Evolutionary conservation across 2,797 vertebrate genomes (phyloP), one percentile per base, ranked within the genome.

Genomic region (Brotula barbata): DNA sequence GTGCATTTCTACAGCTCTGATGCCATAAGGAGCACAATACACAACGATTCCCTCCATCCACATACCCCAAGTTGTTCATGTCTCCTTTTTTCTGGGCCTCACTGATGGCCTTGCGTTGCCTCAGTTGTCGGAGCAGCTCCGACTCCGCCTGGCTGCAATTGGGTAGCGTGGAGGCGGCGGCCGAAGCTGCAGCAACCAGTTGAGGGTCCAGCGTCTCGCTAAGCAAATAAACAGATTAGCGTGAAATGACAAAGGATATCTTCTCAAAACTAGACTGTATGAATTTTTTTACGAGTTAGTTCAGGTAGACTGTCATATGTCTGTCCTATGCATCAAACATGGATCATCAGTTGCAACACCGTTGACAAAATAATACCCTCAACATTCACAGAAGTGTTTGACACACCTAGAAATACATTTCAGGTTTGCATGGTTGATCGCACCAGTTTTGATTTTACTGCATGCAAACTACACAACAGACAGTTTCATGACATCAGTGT

Each of bases 51-150:
- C 28, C 28, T 21, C 39, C 23, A 54, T n/a, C 21, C 2, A 82
- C 91, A 66, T 49, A 98, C 96, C 93, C 90, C 15, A 98, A 71
- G 53, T 84, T 76, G 43, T 67, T 31, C 3, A 37, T 13, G 0
- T 79, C 75, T 1, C 78, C 88, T 19, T 71, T 92, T 60, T 69
- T 93, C 84, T 92, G 92, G 40, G 73, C 83, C 59, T 90, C 89
- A 1, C 86, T 83, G 40, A 88, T 56, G 13, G 91, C 72, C 59
- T 98, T 93, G 0, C 95, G 94, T 73, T 90, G 75, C 60, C 86
- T 90, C 25, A 99, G 86, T 55, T 95, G 92, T 42, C 60, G 82
- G 16, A 98, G 92, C 13, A 99, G 90, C n/a, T 98, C 95, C 0
- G 94, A 97, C 66, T 90, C 90, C 0, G 88, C 93, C 43, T 80